Evolutionary conservation across 2,113 vertebrate genomes (phyloP).

Genomic region (Eolophus roseicapilla): DNA sequence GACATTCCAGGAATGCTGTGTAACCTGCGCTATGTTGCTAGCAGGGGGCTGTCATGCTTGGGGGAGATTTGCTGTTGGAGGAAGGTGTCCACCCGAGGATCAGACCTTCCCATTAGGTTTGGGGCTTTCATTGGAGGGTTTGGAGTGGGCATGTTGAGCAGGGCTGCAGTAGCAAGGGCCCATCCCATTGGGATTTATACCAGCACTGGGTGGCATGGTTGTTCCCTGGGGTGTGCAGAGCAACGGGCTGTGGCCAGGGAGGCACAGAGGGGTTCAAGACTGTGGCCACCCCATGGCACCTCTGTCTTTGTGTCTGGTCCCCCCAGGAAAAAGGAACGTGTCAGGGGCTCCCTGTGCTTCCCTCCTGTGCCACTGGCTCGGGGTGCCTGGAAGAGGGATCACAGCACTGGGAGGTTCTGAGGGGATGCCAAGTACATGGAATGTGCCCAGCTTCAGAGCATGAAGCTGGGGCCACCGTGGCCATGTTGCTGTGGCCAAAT

Average conservation of each 20-base stretch:
- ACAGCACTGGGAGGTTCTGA: background rate
- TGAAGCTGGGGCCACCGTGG: background rate
- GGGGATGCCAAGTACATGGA: rapidly evolving
- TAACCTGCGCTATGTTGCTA: rapidly evolving
- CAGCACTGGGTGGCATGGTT: rapidly evolving
- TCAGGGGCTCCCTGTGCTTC: rapidly evolving
- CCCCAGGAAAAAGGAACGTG: rapidly evolving
- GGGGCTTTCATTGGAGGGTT: background rate
- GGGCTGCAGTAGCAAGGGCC: background rate
- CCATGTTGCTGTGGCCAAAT: background rate
- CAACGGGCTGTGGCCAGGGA: rapidly evolving
- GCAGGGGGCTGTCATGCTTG: background rate
- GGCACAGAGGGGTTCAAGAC: background rate
- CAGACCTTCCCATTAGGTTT: background rate
- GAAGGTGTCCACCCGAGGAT: background rate
- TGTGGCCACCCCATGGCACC: background rate
- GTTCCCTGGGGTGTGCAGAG: rapidly evolving
- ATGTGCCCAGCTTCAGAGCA: background rate
- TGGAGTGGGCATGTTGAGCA: background rate
- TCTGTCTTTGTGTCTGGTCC: background rate
- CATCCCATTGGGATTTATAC: background rate
- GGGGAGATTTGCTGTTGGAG: background rate
- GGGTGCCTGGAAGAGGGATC: background rate
- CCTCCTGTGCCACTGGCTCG: rapidly evolving
- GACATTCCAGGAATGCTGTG: background rate